These are phyloP conservation scores for Pelecanus crispus DNA, from an alignment of 2,113 vertebrate species.

Conservation along the genomic window DNA sequence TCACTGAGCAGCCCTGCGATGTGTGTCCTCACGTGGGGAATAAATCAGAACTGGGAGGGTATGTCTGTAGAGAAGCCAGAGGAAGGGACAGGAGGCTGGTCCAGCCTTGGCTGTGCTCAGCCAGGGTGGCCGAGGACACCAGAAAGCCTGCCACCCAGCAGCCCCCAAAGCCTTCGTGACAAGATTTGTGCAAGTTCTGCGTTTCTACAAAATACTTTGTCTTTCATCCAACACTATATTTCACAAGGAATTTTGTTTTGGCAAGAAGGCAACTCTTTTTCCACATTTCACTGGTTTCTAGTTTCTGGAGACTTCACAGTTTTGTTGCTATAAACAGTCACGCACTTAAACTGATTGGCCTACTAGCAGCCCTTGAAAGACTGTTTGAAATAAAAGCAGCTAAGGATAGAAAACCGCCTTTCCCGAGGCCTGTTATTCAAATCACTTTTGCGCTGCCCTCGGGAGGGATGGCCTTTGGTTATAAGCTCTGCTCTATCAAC, in stretches of 20 bases:
- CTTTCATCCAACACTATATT: neutral
- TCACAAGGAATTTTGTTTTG: neutral
- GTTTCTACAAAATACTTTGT: neutral
- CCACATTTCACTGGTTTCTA: neutral
- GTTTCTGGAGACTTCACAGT: neutral
- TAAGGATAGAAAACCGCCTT: neutral
- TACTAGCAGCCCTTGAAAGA: neutral
- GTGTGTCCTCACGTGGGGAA: neutral
- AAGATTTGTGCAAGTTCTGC: neutral
- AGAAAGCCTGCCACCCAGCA: neutral
- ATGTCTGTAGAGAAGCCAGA: neutral
- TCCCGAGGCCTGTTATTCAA: neutral
- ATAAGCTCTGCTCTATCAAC: neutral
- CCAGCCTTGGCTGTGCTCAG: neutral
- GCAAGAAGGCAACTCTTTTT: neutral
- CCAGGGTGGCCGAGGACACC: neutral
- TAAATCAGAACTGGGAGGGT: neutral
- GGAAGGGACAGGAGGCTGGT: neutral
- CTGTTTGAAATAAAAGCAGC: neutral
- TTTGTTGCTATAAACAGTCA: neutral
- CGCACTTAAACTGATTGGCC: neutral
- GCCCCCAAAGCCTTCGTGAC: neutral
- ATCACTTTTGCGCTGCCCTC: neutral
- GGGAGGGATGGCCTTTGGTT: slow-evolving; percentile 6
- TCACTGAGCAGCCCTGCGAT: neutral